phyloP scores from a whole-genome alignment of 2,797 vertebrate species.

The Enteromius unitaeniatus region DNA sequence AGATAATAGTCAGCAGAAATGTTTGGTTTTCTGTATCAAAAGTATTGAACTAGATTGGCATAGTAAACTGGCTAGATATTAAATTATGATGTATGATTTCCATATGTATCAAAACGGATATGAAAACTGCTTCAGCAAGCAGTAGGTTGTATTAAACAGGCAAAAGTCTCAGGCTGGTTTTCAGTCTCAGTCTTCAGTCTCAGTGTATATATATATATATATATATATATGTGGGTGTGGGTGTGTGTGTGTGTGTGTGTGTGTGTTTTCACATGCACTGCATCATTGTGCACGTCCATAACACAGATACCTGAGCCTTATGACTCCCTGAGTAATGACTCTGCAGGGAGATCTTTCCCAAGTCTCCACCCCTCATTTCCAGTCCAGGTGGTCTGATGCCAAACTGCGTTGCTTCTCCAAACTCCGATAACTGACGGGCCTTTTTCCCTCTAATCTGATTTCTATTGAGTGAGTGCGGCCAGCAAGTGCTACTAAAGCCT shows the following conservation, averaged over 20 bases:
- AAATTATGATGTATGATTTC: background rate
- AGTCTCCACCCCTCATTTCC: conserved; percentile 44
- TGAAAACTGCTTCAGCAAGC: background rate
- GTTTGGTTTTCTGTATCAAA: background rate
- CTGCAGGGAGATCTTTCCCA: conserved; percentile 39
- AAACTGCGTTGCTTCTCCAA: conserved; percentile 36
- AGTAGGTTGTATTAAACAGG: background rate
- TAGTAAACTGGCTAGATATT: too few relatives aligned
- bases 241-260: background rate
- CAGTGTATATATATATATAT: background rate
- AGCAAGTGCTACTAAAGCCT: conserved; percentile 49
- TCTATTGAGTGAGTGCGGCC: conserved; percentile 47
- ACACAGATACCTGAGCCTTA: conserved; percentile 45
- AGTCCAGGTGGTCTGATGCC: conserved; percentile 48
- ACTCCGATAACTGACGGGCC: conserved; percentile 41
- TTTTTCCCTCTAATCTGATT: conserved; percentile 45
- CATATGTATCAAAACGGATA: background rate
- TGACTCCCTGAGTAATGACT: conserved; percentile 46
- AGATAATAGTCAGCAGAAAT: background rate
- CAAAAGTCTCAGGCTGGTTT: background rate
- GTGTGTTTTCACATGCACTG: conserved; percentile 3
- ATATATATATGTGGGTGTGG: too few relatives aligned
- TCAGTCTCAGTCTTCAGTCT: background rate
- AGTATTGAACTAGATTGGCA: background rate
- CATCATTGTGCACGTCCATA: conserved; percentile 9